Percentiles rank a stretch among this genome's conserved stretches.
Conservation (phyloP, 2,888 invertebrate genomes). For the Pandemis corylana region DNA sequence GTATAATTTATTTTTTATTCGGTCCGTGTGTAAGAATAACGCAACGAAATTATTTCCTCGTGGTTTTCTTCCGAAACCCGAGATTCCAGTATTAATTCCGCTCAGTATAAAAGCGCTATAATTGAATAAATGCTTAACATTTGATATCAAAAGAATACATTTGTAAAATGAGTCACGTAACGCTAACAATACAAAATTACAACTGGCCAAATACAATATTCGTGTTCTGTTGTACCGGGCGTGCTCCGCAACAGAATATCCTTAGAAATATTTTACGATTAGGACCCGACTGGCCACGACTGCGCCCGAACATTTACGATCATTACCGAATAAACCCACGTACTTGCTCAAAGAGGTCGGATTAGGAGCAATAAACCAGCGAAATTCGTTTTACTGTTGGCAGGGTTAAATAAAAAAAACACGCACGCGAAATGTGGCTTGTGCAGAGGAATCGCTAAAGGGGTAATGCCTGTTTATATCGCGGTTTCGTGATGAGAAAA, state of each 20-base stretch:
- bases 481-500: background rate
- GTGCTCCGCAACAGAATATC: constrained; percentile 13
- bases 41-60: background rate
- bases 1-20: too few species aligned
- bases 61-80: background rate
- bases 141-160: background rate
- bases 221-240: background rate
- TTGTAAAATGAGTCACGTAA: constrained; percentile 26
- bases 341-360: constrained; percentile 38
- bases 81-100: background rate
- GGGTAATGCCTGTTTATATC: background rate
- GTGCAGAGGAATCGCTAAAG: background rate
- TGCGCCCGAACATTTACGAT: constrained; percentile 36
- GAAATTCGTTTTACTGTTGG: constrained; percentile 37
- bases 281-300: constrained; percentile 31
- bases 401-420: constrained; percentile 14
- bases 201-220: constrained; percentile 37
- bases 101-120: background rate
- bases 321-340: constrained; percentile 39
- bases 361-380: constrained; percentile 36
- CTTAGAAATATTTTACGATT: constrained; percentile 39
- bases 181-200: constrained; percentile 34
- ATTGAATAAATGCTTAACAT: background rate
- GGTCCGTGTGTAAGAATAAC: background rate
- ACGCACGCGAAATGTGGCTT: constrained; percentile 2